Conservation (phyloP, 2,797 vertebrate species). For the Mus spretus region DNA sequence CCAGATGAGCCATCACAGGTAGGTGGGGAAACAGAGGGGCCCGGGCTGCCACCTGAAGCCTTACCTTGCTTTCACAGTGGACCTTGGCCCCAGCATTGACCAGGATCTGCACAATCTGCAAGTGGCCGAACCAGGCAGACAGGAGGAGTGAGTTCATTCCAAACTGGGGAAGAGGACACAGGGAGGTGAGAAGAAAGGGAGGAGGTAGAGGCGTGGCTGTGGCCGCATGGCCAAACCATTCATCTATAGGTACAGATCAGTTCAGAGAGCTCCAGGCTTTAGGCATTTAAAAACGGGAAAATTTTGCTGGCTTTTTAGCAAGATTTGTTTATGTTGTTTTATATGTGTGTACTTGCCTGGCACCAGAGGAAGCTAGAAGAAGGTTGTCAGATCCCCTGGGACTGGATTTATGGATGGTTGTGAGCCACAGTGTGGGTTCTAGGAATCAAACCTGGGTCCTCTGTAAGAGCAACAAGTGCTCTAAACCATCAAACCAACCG, state of each 20-base stretch:
- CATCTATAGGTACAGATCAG: neutral
- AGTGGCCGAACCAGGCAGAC: slow-evolving; percentile 96
- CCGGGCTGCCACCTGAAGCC: neutral
- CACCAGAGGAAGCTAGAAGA: neutral
- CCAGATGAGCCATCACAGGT: neutral
- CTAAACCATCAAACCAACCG: neutral
- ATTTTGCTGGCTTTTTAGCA: neutral
- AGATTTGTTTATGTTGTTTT: neutral
- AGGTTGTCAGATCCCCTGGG: neutral
- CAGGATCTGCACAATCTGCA: slow-evolving; percentile 92
- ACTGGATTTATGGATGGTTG: neutral
- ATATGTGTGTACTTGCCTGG: neutral
- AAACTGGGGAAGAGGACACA: slow-evolving; percentile 89
- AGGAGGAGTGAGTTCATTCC: slow-evolving; percentile 96
- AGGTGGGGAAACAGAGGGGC: too few species aligned
- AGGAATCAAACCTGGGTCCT: neutral
- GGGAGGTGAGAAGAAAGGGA: neutral
- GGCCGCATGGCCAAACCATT: neutral
- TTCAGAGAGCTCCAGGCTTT: neutral
- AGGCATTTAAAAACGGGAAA: neutral
- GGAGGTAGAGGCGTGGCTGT: neutral
- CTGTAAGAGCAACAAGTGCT: neutral
- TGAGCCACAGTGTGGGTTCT: neutral
- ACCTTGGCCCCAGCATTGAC: slow-evolving; percentile 94
- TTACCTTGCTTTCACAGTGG: slow-evolving; percentile 93